A percentile compares a stretch with the other conserved stretches of the same genome.
phyloP scores from a whole-genome alignment of 2,888 invertebrate species.

The Aquatica leii region DNA sequence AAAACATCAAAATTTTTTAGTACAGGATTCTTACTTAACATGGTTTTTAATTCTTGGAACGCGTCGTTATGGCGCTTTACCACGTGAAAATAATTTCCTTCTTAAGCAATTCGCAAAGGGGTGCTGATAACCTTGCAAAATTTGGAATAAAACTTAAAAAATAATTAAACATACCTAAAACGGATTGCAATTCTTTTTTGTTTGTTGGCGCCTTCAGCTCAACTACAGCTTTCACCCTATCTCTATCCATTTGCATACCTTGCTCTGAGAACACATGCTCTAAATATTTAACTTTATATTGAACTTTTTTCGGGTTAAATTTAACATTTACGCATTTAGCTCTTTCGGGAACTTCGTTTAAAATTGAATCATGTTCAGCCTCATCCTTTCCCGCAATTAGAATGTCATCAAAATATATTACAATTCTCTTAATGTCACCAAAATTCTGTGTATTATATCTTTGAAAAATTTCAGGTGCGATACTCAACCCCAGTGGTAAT shows the following conservation, averaged over 20 bases:
- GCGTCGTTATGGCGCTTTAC: background rate
- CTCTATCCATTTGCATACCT: too few relatives aligned
- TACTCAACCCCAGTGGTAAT: conserved; percentile 35
- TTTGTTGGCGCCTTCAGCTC: background rate
- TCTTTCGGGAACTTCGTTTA: conserved; percentile 35
- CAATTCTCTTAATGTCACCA: conserved; percentile 48
- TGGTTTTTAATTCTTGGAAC: background rate
- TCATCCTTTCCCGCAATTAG: conserved; percentile 7
- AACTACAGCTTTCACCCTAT: background rate
- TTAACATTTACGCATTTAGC: too few relatives aligned
- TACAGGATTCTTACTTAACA: background rate
- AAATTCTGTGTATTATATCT: conserved; percentile 49
- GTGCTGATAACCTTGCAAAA: background rate
- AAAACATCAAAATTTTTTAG: background rate
- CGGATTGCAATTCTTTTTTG: background rate
- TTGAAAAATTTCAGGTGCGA: conserved; percentile 50
- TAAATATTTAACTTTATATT: too few relatives aligned
- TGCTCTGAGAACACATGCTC: too few relatives aligned
- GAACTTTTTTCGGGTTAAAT: too few relatives aligned
- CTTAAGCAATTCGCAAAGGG: background rate
- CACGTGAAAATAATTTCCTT: conserved; percentile 3
- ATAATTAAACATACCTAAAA: conserved; percentile 1
- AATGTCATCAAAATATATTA: too few relatives aligned
- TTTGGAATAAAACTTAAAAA: background rate
- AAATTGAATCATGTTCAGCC: conserved; percentile 36